Evolutionary conservation across 2,888 invertebrate species (phyloP).

Genomic region (Drosophila meridionalis): DNA sequence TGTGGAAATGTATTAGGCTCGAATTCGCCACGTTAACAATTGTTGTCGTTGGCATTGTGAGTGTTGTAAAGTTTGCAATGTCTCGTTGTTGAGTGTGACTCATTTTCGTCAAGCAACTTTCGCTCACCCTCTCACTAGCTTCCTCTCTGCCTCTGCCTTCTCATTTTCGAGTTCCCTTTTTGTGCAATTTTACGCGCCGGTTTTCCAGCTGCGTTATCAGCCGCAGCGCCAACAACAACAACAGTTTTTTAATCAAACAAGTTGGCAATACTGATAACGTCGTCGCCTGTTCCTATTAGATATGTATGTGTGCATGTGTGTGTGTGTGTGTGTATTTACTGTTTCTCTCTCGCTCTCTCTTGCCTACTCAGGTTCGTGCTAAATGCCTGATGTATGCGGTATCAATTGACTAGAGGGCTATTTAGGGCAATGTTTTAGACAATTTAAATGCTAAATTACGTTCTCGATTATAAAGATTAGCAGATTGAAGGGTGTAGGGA

Average conservation of each 20-base stretch:
- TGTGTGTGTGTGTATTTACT: constrained; percentile 1
- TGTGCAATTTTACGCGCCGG: constrained; percentile 38
- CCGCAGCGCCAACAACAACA: constrained; percentile 7
- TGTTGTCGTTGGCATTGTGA: constrained; percentile 11
- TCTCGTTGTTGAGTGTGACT: constrained; percentile 28
- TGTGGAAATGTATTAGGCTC: background rate
- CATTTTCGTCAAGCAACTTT: constrained; percentile 37
- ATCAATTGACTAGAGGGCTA: constrained; percentile 17
- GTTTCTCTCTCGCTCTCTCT: constrained; percentile 11
- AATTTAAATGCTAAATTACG: constrained; percentile 30
- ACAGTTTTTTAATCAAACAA: constrained; percentile 68
- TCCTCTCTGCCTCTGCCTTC: background rate
- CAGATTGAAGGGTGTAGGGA: background rate
- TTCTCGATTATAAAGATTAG: constrained; percentile 17
- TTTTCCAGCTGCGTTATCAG: constrained; percentile 44
- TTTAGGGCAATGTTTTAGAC: constrained; percentile 17
- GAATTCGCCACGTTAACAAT: constrained; percentile 55
- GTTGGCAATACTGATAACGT: constrained; percentile 67
- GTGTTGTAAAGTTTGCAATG: constrained; percentile 26
- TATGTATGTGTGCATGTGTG: background rate
- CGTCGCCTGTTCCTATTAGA: constrained; percentile 15
- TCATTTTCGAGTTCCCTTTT: constrained; percentile 20
- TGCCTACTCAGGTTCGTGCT: background rate
- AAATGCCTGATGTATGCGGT: background rate
- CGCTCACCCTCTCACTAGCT: constrained; percentile 22